phyloP scores from a whole-genome alignment of 2,113 vertebrate genomes.

The Rhea americana region DNA sequence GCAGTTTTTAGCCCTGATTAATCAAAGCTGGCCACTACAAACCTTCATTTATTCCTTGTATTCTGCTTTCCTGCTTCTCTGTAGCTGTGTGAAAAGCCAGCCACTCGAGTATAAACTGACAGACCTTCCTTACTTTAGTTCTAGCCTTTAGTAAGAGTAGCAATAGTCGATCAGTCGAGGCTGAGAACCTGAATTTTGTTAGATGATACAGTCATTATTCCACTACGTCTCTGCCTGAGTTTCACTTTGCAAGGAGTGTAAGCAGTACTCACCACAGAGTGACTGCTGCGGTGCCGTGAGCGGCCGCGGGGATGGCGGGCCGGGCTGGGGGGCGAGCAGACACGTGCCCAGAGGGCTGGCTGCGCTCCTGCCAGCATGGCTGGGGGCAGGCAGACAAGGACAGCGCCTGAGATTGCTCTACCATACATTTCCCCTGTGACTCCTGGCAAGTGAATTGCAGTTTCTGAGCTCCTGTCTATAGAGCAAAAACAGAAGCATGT shows the following conservation, averaged over 20 bases:
- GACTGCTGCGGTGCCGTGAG: not conserved
- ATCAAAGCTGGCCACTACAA: not conserved
- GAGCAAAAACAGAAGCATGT: not conserved
- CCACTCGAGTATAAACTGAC: not conserved
- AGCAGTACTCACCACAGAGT: not conserved
- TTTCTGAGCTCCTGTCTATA: not conserved
- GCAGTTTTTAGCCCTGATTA: not conserved
- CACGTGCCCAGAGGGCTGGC: not conserved
- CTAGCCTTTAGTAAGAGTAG: not conserved
- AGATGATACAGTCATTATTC: not conserved
- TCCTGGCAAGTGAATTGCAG: not conserved
- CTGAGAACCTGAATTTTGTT: not conserved
- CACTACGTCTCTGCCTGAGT: not conserved
- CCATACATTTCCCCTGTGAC: not conserved
- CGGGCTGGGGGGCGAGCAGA: not conserved
- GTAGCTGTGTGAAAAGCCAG: not conserved
- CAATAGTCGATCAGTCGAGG: not conserved
- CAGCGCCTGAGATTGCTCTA: not conserved
- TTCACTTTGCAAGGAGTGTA: not conserved
- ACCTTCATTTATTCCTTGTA: not conserved
- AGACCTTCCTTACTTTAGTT: not conserved
- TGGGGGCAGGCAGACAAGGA: not conserved
- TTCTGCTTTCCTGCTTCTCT: not conserved
- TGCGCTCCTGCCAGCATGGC: rapidly evolving
- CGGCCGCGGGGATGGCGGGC: not conserved